Base-by-base conservation (phyloP, 2,888 invertebrate genomes). In the Strigamia transsilvanica region DNA sequence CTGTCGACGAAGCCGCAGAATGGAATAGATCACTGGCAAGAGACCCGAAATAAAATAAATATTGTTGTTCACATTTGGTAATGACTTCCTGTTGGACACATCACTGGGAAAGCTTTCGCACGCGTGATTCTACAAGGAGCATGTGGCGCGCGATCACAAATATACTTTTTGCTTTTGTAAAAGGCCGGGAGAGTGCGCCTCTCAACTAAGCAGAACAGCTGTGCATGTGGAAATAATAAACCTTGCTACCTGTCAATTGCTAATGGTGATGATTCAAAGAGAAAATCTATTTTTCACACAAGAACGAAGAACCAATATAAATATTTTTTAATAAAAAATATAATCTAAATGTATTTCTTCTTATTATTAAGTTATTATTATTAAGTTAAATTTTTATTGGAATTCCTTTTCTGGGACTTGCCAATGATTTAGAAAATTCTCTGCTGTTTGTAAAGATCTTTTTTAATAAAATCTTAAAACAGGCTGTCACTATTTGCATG, bases 111-210 rank as follows among this genome's bases (percentile, higher is more conserved):
- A 66, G 61, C 21, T 23, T 23, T 66, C 18, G 61, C 61, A 66
- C 61, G 61, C 61, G 61, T 66, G 21, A 23, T 66, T 21, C 46
- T 18, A 66, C 61, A 7, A 21, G 61, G 61, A 66, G 61, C 61
- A 66, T 66, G 61, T 66, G 61, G 61, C 61, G 61, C 61, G 61
- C 21, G 61, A 66, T 66, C 61, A 21, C 61, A 66, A 46, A 66
- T 66, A 21, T 66, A 23, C 23, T 66, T 66, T 66, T 23, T 21
- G 21, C 21, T 66, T 66, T 2, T 18, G 23, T 12, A 6, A 12
- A 23, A 21, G 12, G 18, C 61, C 61, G 23, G 7, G n/a, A 66
- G 61, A 66, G 61, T 66, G 61, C 61, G 61, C 61, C 61, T 21
- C 61, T 13, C 18, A 21, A 66, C 61, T 66, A 7, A 18, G 18